Evolutionary conservation across 2,797 vertebrate species (phyloP).

Genomic region (Sternarchorhynchus goeldii): DNA sequence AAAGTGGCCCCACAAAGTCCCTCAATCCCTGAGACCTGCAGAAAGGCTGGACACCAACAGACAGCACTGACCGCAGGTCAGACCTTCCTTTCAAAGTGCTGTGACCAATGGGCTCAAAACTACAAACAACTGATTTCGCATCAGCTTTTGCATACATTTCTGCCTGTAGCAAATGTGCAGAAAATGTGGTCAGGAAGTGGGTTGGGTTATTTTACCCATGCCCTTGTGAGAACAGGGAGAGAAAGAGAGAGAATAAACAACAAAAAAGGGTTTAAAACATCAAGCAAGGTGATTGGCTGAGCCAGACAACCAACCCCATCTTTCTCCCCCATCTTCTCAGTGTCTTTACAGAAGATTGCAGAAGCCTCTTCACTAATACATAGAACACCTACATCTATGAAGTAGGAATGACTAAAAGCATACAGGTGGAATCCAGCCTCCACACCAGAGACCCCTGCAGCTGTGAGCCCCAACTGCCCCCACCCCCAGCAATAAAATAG

Average conservation of each 20-base stretch:
- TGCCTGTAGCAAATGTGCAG: conserved; percentile 2
- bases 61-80: not conserved
- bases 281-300: not conserved
- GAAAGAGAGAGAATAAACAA: not conserved
- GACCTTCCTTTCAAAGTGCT: too few relatives aligned
- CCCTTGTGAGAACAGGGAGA: not conserved
- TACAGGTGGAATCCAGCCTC: too few relatives aligned
- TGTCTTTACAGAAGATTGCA: not conserved
- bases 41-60: not conserved
- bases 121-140: not conserved
- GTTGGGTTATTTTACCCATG: not conserved
- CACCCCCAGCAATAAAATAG: too few relatives aligned
- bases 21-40: not conserved
- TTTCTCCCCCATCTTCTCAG: not conserved
- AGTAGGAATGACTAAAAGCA: too few relatives aligned
- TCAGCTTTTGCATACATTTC: not conserved
- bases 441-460: too few relatives aligned
- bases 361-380: not conserved
- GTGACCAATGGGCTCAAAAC: too few relatives aligned
- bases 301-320: not conserved
- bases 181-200: not conserved
- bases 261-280: conserved; percentile 6
- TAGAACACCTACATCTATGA: too few relatives aligned
- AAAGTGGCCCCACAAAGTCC: conserved; percentile 5
- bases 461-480: too few relatives aligned